These are phyloP conservation scores for Euplagia quadripunctaria DNA, from an alignment of 2,888 invertebrate species.

Conservation along the genomic window DNA sequence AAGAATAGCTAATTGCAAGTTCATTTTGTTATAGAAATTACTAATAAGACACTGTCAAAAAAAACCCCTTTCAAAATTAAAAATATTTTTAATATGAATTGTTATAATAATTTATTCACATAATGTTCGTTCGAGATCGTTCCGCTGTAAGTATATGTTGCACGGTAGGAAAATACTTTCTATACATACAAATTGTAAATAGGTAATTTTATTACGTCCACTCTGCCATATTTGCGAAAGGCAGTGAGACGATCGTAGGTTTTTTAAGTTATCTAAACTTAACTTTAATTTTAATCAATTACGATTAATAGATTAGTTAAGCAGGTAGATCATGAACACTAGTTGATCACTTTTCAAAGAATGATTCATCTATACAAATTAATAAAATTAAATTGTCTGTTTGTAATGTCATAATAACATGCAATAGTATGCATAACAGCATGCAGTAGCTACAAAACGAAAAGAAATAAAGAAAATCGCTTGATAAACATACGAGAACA, in stretches of 20 bases:
- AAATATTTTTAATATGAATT: conserved; percentile 4
- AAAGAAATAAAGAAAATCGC: no score
- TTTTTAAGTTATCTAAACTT: background rate
- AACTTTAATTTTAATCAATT: background rate
- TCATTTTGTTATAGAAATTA: background rate
- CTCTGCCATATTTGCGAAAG: conserved; percentile 5
- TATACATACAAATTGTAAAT: conserved; percentile 16
- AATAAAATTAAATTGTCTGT: no score
- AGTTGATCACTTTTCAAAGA: no score
- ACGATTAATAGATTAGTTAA: background rate
- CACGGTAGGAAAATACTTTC: conserved; percentile 9
- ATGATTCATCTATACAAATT: no score
- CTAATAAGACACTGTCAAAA: conserved; percentile 1
- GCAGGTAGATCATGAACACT: no score
- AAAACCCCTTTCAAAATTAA: background rate
- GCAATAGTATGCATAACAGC: no score
- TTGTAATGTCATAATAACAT: no score
- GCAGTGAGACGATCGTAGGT: background rate
- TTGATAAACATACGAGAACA: no score
- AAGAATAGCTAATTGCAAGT: background rate
- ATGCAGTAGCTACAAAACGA: no score
- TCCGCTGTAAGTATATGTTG: conserved; percentile 13
- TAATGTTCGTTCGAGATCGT: conserved; percentile 9
- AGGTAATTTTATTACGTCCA: conserved; percentile 11
- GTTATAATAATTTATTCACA: conserved; percentile 14